phyloP scores from a whole-genome alignment of 1,140 invertebrate species.

The Leptoteleia sp. region DNA sequence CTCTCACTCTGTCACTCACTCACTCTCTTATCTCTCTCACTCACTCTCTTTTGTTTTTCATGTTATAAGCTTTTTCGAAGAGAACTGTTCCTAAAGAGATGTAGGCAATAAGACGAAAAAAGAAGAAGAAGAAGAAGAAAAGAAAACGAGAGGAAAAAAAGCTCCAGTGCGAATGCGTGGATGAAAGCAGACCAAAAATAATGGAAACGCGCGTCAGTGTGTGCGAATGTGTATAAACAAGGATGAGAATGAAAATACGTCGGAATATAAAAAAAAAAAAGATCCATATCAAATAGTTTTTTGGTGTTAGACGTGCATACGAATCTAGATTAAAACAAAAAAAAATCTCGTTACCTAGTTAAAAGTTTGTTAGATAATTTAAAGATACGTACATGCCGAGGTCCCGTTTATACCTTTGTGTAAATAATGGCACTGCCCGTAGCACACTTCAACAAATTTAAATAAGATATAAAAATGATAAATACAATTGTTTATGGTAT shows the following conservation, averaged over 20 bases:
- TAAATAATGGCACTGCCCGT: conserved; percentile 81
- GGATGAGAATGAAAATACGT: conserved; percentile 39
- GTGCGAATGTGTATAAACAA: conserved; percentile 59
- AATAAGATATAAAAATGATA: conserved; percentile 62
- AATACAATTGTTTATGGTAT: conserved; percentile 67
- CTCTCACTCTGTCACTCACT: too few species aligned
- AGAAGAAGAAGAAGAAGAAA: too few species aligned
- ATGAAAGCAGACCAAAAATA: conserved; percentile 66
- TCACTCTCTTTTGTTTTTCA: conserved; percentile 59
- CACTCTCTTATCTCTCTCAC: too few species aligned
- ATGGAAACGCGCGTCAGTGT: conserved; percentile 48
- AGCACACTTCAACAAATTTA: conserved; percentile 68
- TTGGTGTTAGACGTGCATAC: conserved; percentile 80
- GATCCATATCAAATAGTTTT: conserved; percentile 81
- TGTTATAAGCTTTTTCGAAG: conserved; percentile 80
- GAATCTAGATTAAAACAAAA: conserved; percentile 78
- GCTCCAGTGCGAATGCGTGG: conserved; percentile 61
- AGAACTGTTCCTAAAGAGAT: conserved; percentile 81
- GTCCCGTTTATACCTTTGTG: conserved; percentile 80
- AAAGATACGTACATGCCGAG: conserved; percentile 79
- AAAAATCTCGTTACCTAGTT: conserved; percentile 81
- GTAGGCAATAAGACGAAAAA: conserved; percentile 81
- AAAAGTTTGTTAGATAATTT: conserved; percentile 81
- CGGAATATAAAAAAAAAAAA: conserved; percentile 70
- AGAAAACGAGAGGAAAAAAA: too few species aligned